A percentile compares a stretch with the other conserved stretches of the same genome.
phyloP scores from a whole-genome alignment of 2,888 invertebrate species.

The Gandaritis pyraliata region DNA sequence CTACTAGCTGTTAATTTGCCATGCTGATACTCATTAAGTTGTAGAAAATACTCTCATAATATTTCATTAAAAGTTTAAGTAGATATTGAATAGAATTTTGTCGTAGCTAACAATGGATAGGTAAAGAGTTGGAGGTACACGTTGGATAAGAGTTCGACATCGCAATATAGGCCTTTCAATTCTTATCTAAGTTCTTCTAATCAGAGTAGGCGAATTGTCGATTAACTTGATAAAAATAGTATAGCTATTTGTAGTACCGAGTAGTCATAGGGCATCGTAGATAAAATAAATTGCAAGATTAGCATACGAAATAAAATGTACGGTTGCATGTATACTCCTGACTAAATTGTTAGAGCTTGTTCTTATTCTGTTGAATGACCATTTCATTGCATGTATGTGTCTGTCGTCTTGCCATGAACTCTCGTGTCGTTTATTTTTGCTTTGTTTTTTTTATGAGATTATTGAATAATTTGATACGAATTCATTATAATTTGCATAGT shows the following conservation, averaged over 20 bases:
- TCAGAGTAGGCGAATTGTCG: not conserved
- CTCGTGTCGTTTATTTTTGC: conserved; percentile 53
- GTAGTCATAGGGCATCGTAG: not conserved
- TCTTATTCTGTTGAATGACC: conserved; percentile 64
- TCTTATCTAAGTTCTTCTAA: conserved; percentile 1
- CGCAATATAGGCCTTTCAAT: not conserved
- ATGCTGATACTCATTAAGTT: not conserved
- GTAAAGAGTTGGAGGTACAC: not conserved
- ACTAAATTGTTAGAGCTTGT: conserved; percentile 47
- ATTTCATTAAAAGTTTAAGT: not conserved
- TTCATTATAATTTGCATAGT: no score
- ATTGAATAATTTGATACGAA: no score
- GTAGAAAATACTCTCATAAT: no score
- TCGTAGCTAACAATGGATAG: conserved; percentile 1
- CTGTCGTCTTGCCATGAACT: conserved; percentile 51
- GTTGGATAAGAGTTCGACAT: no score
- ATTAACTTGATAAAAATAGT: not conserved
- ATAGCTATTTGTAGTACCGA: not conserved
- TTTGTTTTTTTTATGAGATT: no score
- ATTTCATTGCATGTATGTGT: conserved; percentile 73
- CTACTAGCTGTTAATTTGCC: not conserved
- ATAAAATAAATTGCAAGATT: not conserved
- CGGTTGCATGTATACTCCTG: conserved; percentile 55
- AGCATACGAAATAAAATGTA: conserved; percentile 20
- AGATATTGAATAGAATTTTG: not conserved